These are phyloP conservation scores for Himalopsyche kuldschensis DNA, from an alignment of 2,888 invertebrate species.

Conservation along the genomic window DNA sequence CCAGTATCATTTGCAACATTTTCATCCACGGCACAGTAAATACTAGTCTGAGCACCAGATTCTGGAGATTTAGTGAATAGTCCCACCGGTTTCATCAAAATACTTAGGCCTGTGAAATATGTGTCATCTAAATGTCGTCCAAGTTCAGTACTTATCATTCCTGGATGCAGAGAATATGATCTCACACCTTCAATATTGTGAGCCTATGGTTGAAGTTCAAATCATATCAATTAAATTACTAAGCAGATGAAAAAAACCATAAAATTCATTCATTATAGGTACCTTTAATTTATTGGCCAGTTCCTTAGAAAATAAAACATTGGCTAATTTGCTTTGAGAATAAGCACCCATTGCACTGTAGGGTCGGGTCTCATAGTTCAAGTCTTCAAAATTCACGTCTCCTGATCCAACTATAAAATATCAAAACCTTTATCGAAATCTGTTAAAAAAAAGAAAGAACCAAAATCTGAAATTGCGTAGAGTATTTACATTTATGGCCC, in stretches of 20 bases:
- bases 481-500: slow-evolving; percentile 47
- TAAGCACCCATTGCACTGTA: slow-evolving; percentile 72
- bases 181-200: slow-evolving; percentile 56
- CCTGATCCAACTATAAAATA: neutral
- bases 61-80: slow-evolving; percentile 62
- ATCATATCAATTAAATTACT: too few species aligned
- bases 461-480: neutral
- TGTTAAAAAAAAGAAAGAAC: neutral
- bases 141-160: slow-evolving; percentile 74
- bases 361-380: slow-evolving; percentile 67
- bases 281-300: slow-evolving; percentile 67
- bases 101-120: slow-evolving; percentile 54
- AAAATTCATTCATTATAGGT: neutral
- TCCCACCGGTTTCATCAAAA: slow-evolving; percentile 47
- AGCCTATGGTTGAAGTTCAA: neutral
- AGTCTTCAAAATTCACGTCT: slow-evolving; percentile 66
- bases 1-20: slow-evolving; percentile 65
- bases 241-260: too few species aligned
- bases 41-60: slow-evolving; percentile 74
- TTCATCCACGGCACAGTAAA: slow-evolving; percentile 72
- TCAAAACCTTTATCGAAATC: neutral
- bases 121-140: slow-evolving; percentile 63
- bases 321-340: slow-evolving; percentile 77
- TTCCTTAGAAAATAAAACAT: slow-evolving; percentile 73
- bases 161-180: slow-evolving; percentile 73